Conservation (phyloP, 1,140 invertebrate genomes). For the Halictus rubicundus region DNA sequence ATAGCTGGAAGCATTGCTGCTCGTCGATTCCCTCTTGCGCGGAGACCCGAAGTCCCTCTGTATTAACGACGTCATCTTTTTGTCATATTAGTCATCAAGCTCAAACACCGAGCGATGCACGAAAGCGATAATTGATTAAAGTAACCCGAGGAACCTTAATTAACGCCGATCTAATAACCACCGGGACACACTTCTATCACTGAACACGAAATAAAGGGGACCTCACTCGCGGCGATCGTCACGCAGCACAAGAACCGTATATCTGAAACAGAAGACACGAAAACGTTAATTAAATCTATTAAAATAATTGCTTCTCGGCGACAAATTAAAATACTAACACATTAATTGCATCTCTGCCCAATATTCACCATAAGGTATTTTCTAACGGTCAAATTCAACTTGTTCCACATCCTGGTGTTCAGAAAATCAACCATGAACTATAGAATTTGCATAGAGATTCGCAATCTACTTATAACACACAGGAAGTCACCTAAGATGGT, state of each 20-base stretch:
- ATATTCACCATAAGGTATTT: too few species aligned
- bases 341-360: too few species aligned
- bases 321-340: too few species aligned
- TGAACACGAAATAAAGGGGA: neutral
- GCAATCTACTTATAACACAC: too few species aligned
- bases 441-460: too few species aligned
- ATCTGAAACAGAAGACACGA: conserved; percentile 44
- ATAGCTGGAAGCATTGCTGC: conserved; percentile 76
- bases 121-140: conserved; percentile 21
- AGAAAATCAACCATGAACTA: too few species aligned
- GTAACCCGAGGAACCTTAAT: neutral
- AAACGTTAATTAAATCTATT: neutral
- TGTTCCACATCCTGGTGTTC: too few species aligned
- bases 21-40: conserved; percentile 73
- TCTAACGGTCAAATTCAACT: too few species aligned
- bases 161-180: conserved; percentile 5
- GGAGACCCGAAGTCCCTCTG: conserved; percentile 71
- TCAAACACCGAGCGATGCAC: conserved; percentile 10
- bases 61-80: conserved; percentile 74
- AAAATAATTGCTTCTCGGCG: too few species aligned
- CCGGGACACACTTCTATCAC: neutral
- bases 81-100: conserved; percentile 64
- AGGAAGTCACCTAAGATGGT: too few species aligned
- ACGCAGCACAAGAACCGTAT: conserved; percentile 9
- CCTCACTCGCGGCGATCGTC: neutral